These are phyloP conservation scores for Leguminivora glycinivorella DNA, from an alignment of 1,140 invertebrate genomes.

Conservation along the genomic window DNA sequence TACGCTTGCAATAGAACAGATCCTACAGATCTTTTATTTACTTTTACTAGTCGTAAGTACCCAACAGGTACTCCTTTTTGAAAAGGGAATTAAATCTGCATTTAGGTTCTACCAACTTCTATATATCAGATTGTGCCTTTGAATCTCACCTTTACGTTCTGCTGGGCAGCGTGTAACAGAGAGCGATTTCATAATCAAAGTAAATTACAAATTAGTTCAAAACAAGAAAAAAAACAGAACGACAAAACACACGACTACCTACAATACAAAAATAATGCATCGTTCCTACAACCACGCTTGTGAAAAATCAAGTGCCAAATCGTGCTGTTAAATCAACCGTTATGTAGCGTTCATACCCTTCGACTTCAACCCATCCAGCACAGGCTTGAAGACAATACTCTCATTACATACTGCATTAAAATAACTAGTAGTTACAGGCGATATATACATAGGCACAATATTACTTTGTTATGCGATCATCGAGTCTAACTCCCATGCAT, in stretches of 20 bases:
- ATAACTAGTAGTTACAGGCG: neutral
- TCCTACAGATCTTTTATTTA: too few relatives aligned
- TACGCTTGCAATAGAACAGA: too few relatives aligned
- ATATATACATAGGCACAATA: neutral
- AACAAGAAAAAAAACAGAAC: conserved; percentile 26
- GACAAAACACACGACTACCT: conserved; percentile 43
- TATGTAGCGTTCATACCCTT: conserved; percentile 1
- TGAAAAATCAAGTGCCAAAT: conserved; percentile 31
- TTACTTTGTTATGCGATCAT: neutral
- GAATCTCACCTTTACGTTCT: conserved; percentile 75
- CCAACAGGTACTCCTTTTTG: too few relatives aligned
- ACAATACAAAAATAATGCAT: conserved; percentile 38
- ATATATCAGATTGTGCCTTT: neutral
- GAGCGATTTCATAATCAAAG: conserved; percentile 69
- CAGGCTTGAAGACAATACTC: neutral
- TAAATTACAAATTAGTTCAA: conserved; percentile 36
- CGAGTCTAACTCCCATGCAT: conserved; percentile 7
- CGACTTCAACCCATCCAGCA: conserved; percentile 19
- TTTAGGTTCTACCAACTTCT: neutral
- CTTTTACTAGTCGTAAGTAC: too few relatives aligned
- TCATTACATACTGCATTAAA: conserved; percentile 1
- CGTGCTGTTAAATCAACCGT: conserved; percentile 27
- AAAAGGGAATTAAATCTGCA: conserved; percentile 24
- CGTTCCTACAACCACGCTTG: neutral
- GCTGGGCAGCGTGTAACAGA: conserved; percentile 75